Conservation (phyloP, 2,113 vertebrate genomes). For the Menidia beryllina region DNA sequence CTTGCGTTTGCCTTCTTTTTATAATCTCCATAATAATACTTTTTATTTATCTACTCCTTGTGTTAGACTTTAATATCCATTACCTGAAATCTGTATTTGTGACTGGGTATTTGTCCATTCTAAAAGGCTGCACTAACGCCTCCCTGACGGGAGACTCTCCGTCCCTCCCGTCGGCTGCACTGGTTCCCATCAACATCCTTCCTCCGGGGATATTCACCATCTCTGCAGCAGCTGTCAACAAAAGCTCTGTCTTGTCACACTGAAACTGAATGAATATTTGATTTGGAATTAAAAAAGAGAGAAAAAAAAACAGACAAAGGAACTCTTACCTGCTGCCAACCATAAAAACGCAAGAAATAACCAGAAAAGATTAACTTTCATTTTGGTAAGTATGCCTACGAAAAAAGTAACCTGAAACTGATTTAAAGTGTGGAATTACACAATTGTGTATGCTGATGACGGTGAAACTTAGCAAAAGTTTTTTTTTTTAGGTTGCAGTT, state of each 20-base stretch:
- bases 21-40: too few relatives aligned
- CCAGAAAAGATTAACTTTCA: constrained; percentile 5
- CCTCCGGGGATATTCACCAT: constrained; percentile 86
- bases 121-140: constrained; percentile 82
- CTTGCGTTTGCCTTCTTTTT: fast-evolving
- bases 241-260: background rate
- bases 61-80: background rate
- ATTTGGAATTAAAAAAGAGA: too few relatives aligned
- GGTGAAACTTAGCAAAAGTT: too few relatives aligned
- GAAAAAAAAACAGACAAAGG: background rate
- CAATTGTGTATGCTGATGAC: too few relatives aligned
- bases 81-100: constrained; percentile 93
- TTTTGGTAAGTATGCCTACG: background rate
- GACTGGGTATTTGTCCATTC: constrained; percentile 87
- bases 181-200: constrained; percentile 85
- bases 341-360: constrained; percentile 28
- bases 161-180: constrained; percentile 78
- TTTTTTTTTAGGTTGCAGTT: too few relatives aligned
- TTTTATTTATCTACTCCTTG: fast-evolving
- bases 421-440: background rate
- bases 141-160: constrained; percentile 83
- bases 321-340: constrained; percentile 53
- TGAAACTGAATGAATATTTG: too few relatives aligned
- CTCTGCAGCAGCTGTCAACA: constrained; percentile 41
- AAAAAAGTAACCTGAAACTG: background rate